Evolutionary conservation across 1,140 invertebrate species (phyloP).

Genomic region (Aethina tumida): DNA sequence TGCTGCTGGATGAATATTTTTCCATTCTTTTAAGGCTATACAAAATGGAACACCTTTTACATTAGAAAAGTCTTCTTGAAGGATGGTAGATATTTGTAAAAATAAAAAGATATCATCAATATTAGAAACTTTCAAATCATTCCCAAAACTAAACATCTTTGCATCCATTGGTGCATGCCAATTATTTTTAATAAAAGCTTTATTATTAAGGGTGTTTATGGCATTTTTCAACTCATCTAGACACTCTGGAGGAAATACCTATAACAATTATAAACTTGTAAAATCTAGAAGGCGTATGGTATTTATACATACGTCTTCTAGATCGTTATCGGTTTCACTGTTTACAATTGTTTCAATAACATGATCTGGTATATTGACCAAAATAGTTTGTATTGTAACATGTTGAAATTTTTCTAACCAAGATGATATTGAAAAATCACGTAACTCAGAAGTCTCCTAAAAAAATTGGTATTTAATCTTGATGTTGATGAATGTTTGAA

Average conservation of each 20-base stretch:
- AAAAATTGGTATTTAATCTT: too few relatives aligned
- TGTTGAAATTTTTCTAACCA: slow-evolving; percentile 30
- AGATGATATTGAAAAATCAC: slow-evolving; percentile 28
- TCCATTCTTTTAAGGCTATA: slow-evolving; percentile 28
- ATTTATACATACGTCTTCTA: slow-evolving; percentile 14
- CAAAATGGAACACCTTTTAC: slow-evolving; percentile 26
- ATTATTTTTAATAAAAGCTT: slow-evolving; percentile 32
- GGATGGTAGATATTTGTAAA: slow-evolving; percentile 26
- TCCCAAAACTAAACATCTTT: slow-evolving; percentile 30
- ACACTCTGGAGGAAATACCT: slow-evolving; percentile 15
- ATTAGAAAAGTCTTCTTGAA: slow-evolving; percentile 28
- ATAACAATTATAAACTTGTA: slow-evolving; percentile 4
- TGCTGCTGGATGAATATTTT: slow-evolving; percentile 30
- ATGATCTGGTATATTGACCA: slow-evolving; percentile 24
- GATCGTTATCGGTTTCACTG: slow-evolving; percentile 14
- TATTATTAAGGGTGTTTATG: slow-evolving; percentile 21
- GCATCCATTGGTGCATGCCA: slow-evolving; percentile 33
- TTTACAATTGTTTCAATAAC: slow-evolving; percentile 21
- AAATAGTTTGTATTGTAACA: slow-evolving; percentile 24
- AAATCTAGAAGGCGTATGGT: neutral
- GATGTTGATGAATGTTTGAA: too few relatives aligned
- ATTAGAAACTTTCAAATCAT: slow-evolving; percentile 26
- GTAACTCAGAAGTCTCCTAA: slow-evolving; percentile 29
- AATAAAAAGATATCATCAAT: slow-evolving; percentile 27
- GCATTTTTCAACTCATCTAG: slow-evolving; percentile 25